Evolutionary conservation across 2,888 invertebrate species (phyloP).

Genomic region (Dorcus parallelipipedus): DNA sequence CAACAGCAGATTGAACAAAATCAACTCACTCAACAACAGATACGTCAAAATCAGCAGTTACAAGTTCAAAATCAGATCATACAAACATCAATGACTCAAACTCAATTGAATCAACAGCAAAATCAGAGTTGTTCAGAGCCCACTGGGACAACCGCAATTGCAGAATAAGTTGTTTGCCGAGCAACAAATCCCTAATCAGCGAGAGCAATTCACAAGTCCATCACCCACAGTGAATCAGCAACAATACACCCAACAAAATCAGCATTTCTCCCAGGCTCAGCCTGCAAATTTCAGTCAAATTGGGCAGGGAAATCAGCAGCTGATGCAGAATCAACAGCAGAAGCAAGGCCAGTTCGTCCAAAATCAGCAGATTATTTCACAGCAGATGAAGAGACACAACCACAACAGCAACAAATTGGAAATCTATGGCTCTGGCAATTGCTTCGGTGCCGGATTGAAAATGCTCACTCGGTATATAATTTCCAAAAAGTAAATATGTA

Average conservation of each 20-base stretch:
- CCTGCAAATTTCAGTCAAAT: conserved; percentile 14
- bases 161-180: conserved; percentile 23
- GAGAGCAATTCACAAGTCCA: conserved; percentile 42
- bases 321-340: conserved; percentile 46
- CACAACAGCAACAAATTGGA: conserved; percentile 5
- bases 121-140: not conserved
- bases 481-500: too few relatives aligned
- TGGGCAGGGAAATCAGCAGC: conserved; percentile 33
- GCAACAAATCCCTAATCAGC: conserved; percentile 19
- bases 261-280: conserved; percentile 18
- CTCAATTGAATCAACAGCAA: conserved; percentile 22
- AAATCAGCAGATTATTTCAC: conserved; percentile 12
- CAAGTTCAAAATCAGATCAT: conserved; percentile 33
- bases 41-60: conserved; percentile 23
- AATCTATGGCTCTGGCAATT: too few relatives aligned
- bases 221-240: conserved; percentile 36
- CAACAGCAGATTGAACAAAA: conserved; percentile 15
- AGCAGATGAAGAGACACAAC: conserved; percentile 2
- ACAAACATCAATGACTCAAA: conserved; percentile 20
- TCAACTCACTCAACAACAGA: conserved; percentile 21
- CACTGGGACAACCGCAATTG: conserved; percentile 26
- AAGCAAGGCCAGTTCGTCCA: conserved; percentile 23
- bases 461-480: too few relatives aligned
- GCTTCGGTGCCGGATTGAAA: too few relatives aligned
- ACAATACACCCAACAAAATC: conserved; percentile 13